Percentiles rank a stretch among this genome's conserved stretches.
phyloP scores from a whole-genome alignment of 53 echinoderm and acorn worm genomes.

The Patiria pectinifera region DNA sequence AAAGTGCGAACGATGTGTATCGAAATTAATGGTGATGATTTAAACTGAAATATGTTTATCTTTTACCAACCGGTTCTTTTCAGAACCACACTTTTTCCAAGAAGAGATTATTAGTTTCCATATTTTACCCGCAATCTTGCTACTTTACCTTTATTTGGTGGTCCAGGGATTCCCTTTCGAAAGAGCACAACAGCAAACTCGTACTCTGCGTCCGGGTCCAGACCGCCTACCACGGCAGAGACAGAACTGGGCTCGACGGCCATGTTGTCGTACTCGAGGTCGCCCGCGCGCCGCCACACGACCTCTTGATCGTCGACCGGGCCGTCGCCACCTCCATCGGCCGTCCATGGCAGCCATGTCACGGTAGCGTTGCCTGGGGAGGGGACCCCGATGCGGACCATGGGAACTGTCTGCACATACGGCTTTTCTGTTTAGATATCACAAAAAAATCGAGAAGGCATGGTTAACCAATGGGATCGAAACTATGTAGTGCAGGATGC shows the following conservation, averaged over 20 bases:
- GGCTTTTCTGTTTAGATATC: background rate
- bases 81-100: too few relatives aligned
- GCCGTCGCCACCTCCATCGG: constrained; percentile 2
- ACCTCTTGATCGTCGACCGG: background rate
- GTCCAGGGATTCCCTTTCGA: background rate
- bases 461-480: too few relatives aligned
- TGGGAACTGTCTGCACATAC: background rate
- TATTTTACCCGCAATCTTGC: too few relatives aligned
- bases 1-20: too few relatives aligned
- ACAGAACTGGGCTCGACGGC: background rate
- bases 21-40: too few relatives aligned
- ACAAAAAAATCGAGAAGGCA: background rate
- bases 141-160: background rate
- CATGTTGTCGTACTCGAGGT: background rate
- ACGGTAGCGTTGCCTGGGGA: background rate
- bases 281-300: background rate
- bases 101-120: too few relatives aligned
- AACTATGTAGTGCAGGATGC: too few relatives aligned
- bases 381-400: background rate
- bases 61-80: too few relatives aligned
- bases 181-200: background rate
- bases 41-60: too few relatives aligned
- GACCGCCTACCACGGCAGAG: background rate
- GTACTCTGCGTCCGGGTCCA: background rate
- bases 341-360: background rate